Evolutionary conservation across 2,113 vertebrate genomes (phyloP), one percentile per base, ranked within the genome.

Genomic region (Procavia capensis): DNA sequence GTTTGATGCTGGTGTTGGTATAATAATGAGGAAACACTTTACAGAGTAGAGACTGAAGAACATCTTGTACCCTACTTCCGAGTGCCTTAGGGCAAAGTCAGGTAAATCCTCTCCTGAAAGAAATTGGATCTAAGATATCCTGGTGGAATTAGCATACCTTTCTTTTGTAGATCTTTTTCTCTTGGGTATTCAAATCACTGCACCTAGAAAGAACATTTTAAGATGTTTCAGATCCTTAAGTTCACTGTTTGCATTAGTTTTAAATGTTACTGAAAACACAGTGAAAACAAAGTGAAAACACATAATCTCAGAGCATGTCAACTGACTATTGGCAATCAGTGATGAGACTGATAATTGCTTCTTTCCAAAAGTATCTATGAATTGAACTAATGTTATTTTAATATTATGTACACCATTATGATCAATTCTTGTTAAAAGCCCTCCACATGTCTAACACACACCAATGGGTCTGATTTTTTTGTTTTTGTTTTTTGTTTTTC

Each of bases 131-230:
- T 25, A 3, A 41, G 87, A n/a, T 2, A 24, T 5, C 13, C 43
- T 92, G 90, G 34, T 86, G 88, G 96, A 94, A 85, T 64, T 14
- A 34, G 39, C 31, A n/a, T 93, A 10, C 76, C 96, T 97, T 54
- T 80, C 76, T 87, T 27, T 76, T 24, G 24, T 54, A 9, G 39
- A 5, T 85, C 47, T 22, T 93, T 95, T 97, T 94, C 61, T 98
- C 64, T 92, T 61, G 43, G 64, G 74, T 50, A 41, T 45, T 95
- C 50, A 59, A 79, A 59, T 50, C 82, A 9, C 57, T 45, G 3
- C 9, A 47, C 41, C 57, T 72, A 20, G 47, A 81, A 96, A 91
- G 45, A 75, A 45, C 17, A 64, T 45, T 91, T 95, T 54, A 43
- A 66, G 64, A 36, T 76, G 27, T 81, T 78, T 59, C 43, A 61